Percentiles rank a stretch among this genome's conserved stretches.
These are phyloP conservation scores for Tympanoctomys barrerae DNA, from an alignment of 2,797 vertebrate species.

Conservation along the genomic window DNA sequence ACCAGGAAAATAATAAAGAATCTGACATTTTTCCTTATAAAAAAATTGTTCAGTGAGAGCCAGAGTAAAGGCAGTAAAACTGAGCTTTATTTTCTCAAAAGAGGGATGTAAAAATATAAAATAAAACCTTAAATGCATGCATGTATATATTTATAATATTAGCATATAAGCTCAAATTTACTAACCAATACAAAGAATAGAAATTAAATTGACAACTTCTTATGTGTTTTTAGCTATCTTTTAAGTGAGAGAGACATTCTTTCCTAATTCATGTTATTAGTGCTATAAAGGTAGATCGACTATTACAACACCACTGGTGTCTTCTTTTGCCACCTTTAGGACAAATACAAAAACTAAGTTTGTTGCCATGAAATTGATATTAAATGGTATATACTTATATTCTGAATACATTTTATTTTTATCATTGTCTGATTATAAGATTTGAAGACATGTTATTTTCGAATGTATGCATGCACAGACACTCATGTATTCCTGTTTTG, in stretches of 20 bases:
- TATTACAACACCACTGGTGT: not conserved
- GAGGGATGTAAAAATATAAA: not conserved
- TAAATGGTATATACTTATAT: not conserved
- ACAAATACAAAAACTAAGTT: not conserved
- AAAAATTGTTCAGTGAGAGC: not conserved
- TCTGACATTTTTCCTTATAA: constrained; percentile 12
- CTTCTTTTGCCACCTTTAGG: not conserved
- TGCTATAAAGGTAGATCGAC: not conserved
- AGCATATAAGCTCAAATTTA: not conserved
- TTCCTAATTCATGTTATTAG: not conserved
- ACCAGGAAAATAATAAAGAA: not conserved
- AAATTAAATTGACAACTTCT: constrained; percentile 14
- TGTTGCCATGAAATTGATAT: not conserved
- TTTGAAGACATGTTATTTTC: not conserved
- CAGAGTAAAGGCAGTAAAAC: not conserved
- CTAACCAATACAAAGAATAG: not conserved
- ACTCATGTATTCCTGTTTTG: not conserved
- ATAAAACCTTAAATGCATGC: not conserved
- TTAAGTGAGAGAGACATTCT: not conserved
- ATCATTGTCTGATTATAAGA: not conserved
- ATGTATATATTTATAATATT: not conserved
- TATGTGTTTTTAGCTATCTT: not conserved
- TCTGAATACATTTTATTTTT: constrained; percentile 42
- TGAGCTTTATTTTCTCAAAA: not conserved
- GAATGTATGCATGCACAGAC: fast-evolving